Evolutionary conservation across 2,888 invertebrate species (phyloP), one percentile per base, ranked within the genome.

Genomic region (Dioctria linearis): DNA sequence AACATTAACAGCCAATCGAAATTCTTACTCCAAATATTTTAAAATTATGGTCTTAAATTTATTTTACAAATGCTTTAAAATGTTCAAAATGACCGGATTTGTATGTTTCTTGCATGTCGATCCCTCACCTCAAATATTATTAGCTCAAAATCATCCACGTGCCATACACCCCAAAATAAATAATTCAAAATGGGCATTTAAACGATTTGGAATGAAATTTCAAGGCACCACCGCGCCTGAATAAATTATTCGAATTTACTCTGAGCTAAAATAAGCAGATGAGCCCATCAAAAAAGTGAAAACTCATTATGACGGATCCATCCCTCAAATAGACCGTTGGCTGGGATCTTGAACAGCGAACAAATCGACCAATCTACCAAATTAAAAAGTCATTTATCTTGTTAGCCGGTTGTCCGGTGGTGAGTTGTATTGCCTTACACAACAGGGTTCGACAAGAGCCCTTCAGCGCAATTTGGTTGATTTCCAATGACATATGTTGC

Each of bases 351-450:
- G n/a, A 43, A 66, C 66, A 63, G 71, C 9, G 78, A 78, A 57
- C 54, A 71, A 81, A 80, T 80, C 71, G 81, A 82, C 80, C 83
- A 83, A 82, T 84, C 82, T 82, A 83, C 83, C 63, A 84, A 83
- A 84, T 84, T 84, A 84, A 84, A 84, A 84, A 83, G 83, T 83
- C 84, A 82, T 84, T 84, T 82, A 83, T 84, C 82, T 83, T 82
- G 66, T 78, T 76, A 40, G n/a, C 51, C 78, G 11, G 13, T n/a
- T 65, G 65, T 59, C 25, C 39, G 63, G 59, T 63, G 37, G 9
- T 49, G 63, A 78, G 61, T 61, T 61, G 61, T 61, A 61, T 61
- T n/a, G 37, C 37, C n/a, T n/a, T 61, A 39, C n/a, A 61, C 61
- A 61, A 51, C n/a, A 54, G 54, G 54, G 54, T 11, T 39, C 8